Base-by-base conservation (phyloP, 2,888 invertebrate genomes). In the Pterobdella sp. region DNA sequence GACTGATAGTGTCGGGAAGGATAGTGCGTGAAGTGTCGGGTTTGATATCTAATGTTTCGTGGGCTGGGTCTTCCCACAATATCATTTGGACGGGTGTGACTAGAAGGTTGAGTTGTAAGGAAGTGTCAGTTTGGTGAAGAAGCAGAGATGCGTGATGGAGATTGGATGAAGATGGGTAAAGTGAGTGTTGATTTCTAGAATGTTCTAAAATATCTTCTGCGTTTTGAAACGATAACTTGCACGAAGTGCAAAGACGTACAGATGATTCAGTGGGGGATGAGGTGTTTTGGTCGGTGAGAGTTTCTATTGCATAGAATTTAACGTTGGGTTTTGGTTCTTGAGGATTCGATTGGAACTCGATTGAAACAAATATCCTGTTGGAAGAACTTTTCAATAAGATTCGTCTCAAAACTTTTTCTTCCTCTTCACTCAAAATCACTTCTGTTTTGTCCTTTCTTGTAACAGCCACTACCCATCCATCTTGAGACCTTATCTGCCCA, bases 1-100 rank as follows among this genome's bases (percentile, higher is more conserved):
- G 60, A 56, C 60, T 56, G 7, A 42, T 37, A 42, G 3, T 4
- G 36, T 1, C n/a, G 31, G 36, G 7, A 26, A 7, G 34, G 3
- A 32, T 7, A 35, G 32, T 65, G 32, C 2, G 14, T 49, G n/a
- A 10, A 31, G 26, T 65, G 65, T 65, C 35, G 26, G 65, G 65
- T 35, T 65, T 35, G 14, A 65, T 18, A 31, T 65, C 65, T 65
- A 10, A 65, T 3, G 35, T 18, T 35, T 3, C 31, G 18, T 34
- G 10, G 35, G 26, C 14, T 26, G 26, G 3, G 4, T 56, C 60
- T 26, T 56, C 60, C 18, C 60, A 22, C 60, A 26, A 18, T 7
- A 14, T 42, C 18, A 64, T 73, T 56, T 66, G 66, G 75, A 63
- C 71, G 69, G 34, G 31, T 32, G 69, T 52, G 22, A 29, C 14